Percentiles rank a stretch among this genome's conserved stretches.
Evolutionary conservation across 2,888 invertebrate genomes (phyloP).

Genomic region (Slavum lentiscoides): DNA sequence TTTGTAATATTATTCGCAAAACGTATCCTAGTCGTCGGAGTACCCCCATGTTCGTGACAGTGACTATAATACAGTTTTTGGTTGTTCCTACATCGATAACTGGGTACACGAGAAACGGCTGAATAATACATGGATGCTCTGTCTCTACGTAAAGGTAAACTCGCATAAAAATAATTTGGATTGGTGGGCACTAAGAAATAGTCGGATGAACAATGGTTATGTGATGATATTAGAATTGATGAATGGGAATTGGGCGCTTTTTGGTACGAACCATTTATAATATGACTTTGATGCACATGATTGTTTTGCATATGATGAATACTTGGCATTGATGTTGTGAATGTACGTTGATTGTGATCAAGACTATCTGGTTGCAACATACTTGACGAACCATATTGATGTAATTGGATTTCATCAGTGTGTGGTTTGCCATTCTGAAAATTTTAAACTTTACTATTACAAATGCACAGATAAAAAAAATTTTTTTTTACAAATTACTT

Average conservation of each 20-base stretch:
- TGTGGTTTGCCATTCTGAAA: constrained; percentile 33
- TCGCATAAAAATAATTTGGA: constrained; percentile 48
- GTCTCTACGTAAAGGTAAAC: constrained; percentile 40
- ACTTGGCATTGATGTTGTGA: constrained; percentile 47
- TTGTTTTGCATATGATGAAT: constrained; percentile 38
- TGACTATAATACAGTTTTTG: constrained; percentile 48
- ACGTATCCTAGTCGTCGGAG: not conserved
- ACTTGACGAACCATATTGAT: constrained; percentile 48
- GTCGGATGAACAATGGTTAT: constrained; percentile 19
- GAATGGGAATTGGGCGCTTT: constrained; percentile 31
- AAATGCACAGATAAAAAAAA: not conserved
- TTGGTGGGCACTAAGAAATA: constrained; percentile 45
- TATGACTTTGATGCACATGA: constrained; percentile 46
- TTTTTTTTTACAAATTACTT: constrained; percentile 14
- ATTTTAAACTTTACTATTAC: not conserved
- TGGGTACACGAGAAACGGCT: constrained; percentile 40
- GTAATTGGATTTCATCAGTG: constrained; percentile 37
- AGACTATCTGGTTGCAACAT: constrained; percentile 43
- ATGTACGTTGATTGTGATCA: constrained; percentile 39
- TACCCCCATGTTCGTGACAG: constrained; percentile 34
- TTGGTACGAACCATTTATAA: constrained; percentile 51
- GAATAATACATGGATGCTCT: constrained; percentile 48
- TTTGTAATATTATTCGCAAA: constrained; percentile 8
- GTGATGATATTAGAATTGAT: constrained; percentile 31
- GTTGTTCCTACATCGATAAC: constrained; percentile 42